These are phyloP conservation scores for Drosophila athabasca DNA, from an alignment of 1,140 invertebrate genomes.

Conservation along the genomic window DNA sequence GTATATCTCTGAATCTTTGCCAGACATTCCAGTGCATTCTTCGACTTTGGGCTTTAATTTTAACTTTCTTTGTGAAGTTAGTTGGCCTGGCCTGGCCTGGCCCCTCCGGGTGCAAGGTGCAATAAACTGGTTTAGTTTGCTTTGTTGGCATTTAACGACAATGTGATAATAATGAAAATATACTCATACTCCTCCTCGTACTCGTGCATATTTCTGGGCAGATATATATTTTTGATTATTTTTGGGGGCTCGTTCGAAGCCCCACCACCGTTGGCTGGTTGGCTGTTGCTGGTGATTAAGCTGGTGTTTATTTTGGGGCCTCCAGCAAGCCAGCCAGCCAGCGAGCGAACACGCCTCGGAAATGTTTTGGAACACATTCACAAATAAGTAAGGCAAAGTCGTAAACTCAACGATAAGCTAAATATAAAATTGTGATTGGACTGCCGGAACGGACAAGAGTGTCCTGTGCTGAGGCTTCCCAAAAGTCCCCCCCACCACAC, in stretches of 20 bases:
- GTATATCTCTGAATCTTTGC: constrained; percentile 15
- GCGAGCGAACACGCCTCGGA: constrained; percentile 60
- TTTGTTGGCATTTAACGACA: constrained; percentile 59
- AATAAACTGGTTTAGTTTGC: constrained; percentile 59
- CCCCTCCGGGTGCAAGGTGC: constrained; percentile 13
- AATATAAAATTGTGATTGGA: constrained; percentile 57
- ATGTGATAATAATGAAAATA: constrained; percentile 62
- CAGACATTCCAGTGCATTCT: constrained; percentile 29
- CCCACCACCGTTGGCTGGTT: not conserved
- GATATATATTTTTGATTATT: constrained; percentile 52
- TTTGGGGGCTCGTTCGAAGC: constrained; percentile 71
- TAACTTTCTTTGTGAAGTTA: constrained; percentile 75
- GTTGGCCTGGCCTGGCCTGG: not conserved
- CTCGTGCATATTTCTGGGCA: constrained; percentile 30
- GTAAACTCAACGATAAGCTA: constrained; percentile 54
- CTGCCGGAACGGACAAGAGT: constrained; percentile 14
- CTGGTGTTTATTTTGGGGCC: constrained; percentile 54
- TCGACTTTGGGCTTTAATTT: constrained; percentile 59
- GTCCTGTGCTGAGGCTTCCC: constrained; percentile 23
- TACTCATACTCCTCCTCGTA: constrained; percentile 13
- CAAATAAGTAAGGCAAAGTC: constrained; percentile 69
- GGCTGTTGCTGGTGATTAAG: constrained; percentile 59
- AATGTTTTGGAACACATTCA: constrained; percentile 50
- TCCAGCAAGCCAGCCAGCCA: constrained; percentile 7
- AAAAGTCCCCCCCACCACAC: constrained; percentile 1